A percentile compares a stretch with the other conserved stretches of the same genome.
phyloP scores from a whole-genome alignment of 2,113 vertebrate genomes.

The Zosterops borbonicus region DNA sequence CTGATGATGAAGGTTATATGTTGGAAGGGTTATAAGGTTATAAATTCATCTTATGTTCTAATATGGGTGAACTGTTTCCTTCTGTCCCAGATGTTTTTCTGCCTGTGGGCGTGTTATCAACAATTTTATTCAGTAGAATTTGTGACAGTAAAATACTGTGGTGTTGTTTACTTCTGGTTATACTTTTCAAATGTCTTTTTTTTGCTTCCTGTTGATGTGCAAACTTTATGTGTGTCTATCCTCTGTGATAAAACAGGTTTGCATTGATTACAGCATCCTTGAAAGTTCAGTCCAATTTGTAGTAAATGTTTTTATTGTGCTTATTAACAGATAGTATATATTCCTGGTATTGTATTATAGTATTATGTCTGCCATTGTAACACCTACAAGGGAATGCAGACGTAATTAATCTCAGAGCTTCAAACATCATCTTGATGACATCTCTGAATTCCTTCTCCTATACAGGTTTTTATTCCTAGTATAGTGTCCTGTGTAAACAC shows the following conservation, averaged over 20 bases:
- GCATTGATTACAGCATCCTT: background rate
- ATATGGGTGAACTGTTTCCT: slow-evolving; percentile 12
- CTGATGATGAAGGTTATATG: background rate
- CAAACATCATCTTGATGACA: background rate
- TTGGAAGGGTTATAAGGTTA: background rate
- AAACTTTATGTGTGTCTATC: fast-evolving
- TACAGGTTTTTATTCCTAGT: background rate
- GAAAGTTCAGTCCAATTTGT: background rate
- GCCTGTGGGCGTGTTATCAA: background rate
- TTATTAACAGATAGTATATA: background rate
- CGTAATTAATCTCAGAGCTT: background rate
- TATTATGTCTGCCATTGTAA: background rate
- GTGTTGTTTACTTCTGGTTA: background rate
- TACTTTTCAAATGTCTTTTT: background rate
- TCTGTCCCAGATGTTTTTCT: background rate
- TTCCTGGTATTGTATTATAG: background rate
- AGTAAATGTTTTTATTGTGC: background rate
- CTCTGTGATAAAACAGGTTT: background rate
- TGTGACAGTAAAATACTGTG: background rate
- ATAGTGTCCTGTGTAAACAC: background rate
- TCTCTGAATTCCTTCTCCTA: background rate
- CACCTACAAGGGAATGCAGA: background rate
- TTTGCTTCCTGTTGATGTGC: background rate
- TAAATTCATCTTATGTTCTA: background rate
- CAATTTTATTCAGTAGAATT: background rate